Base-by-base conservation (phyloP, 2,888 invertebrate species). In the Corbicula japonica region DNA sequence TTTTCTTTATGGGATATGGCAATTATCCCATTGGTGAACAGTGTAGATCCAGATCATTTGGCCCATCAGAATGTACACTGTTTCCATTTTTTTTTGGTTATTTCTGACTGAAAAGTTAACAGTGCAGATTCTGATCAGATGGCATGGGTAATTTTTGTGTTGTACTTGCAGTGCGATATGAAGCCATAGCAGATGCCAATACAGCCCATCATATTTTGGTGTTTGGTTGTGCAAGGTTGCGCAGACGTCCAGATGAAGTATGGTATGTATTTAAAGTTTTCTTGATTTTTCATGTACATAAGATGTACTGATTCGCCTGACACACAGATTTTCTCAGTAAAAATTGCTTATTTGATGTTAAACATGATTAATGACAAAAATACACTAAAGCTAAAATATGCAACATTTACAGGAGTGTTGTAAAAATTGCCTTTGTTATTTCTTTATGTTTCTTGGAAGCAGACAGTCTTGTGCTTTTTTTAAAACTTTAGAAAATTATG, bases 141-240 rank as follows among this genome's bases (percentile, higher is more conserved):
- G 4, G 30, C 18, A 32, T 28, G 58, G 21, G 30, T 32, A n/a
- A 1, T 73, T 44, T 46, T n/a, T 46, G 6, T 18, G 4, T 62
- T 63, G 50, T 50, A 69, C 44, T 95, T 95, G 61, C 94, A 97
- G 97, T 97, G 89, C 98, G 97, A 54, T 94, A 93, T 91, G 94
- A 94, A 84, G 94, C 95, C 10, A 87, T 94, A 74, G 94, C 95
- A 0, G 91, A 94, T 85, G 94, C 94, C 18, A 93, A 93, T 61
- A 93, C 94, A 35, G 95, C 95, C 23, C 95, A 95, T 89, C 95
- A 95, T 90, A 95, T 95, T 91, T 91, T 95, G 26, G 90, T 95
- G 23, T 95, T 94, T 90, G 95, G 94, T n/a, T 95, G 95, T 88
- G 88, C 91, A 38, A 90, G 90, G 61, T 44, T 68, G 23, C 90